Base-by-base conservation (phyloP, 2,113 vertebrate genomes). In the Peromyscus leucopus region DNA sequence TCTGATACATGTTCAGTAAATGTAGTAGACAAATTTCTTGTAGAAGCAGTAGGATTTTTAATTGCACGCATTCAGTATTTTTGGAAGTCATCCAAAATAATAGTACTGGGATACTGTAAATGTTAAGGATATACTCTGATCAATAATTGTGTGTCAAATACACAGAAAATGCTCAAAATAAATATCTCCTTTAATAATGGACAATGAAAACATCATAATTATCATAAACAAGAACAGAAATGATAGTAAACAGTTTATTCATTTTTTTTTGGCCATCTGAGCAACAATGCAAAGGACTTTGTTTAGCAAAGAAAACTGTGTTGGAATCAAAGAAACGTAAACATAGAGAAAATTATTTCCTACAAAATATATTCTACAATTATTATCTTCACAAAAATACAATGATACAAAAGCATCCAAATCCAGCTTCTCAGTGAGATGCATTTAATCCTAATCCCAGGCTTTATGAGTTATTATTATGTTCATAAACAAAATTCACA, bases 311-410 rank as follows among this genome's bases (percentile, higher is more conserved):
- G 85, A 84, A 80, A 89, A 83, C 28, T 75, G 22, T 80, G 51
- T 24, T 67, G 13, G 15, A 61, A 90, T 78, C 67, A 36, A 95
- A 71, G 55, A 71, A 95, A 87, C 51, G 86, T 92, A 33, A 78
- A 95, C 76, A 67, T 59, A 75, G 7, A 21, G 75, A 71, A 97
- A 92, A 33, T 19, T 36, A 96, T 79, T 79, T 19, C 33, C 39
- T 94, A 67, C 16, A 67, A 96, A 95, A 72, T 84, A 90, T 31
- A 67, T n/a, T 95, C 69, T 88, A 57, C 39, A 78, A 48, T 89
- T 78, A 76, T 96, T 98, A 97, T 91, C 90, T 85, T 57, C 80
- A 96, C 61, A 94, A 95, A 97, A 97, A n/a, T 82, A 91, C 39
- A 95, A 74, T 0, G 42, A 78, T 0, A 76, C 92, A 89, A 91